These are phyloP conservation scores for Ctena decussata DNA, from an alignment of 2,888 invertebrate genomes.

Conservation along the genomic window DNA sequence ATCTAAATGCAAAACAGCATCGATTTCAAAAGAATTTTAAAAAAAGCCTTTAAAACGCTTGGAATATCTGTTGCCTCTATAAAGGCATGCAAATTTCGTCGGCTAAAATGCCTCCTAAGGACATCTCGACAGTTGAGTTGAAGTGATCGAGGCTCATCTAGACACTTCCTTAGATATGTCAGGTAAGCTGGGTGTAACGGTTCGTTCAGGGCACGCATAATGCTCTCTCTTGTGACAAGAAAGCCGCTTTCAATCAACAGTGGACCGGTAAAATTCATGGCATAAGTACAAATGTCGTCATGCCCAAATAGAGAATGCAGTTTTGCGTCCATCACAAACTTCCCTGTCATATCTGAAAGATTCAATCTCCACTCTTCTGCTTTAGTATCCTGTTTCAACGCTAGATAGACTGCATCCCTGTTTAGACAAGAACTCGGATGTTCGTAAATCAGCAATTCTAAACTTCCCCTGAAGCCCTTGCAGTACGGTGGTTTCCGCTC, in stretches of 20 bases:
- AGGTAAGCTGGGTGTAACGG: neutral
- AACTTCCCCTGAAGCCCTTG: neutral
- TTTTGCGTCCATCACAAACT: neutral
- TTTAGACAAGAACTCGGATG: neutral
- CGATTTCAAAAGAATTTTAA: too few relatives aligned
- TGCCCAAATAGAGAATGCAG: neutral
- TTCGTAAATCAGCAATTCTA: neutral
- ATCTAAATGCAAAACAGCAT: too few relatives aligned
- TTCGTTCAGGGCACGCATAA: neutral
- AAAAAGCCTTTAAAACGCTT: too few relatives aligned
- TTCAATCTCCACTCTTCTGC: neutral
- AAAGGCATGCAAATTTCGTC: neutral
- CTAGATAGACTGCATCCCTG: neutral
- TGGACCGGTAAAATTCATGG: neutral
- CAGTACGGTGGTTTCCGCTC: neutral
- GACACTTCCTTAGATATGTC: neutral
- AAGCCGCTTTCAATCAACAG: neutral
- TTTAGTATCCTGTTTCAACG: neutral
- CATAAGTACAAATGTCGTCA: neutral
- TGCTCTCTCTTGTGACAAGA: neutral
- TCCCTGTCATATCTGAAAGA: neutral
- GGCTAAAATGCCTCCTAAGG: neutral
- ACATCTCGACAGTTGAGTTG: neutral
- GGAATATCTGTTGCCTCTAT: too few relatives aligned
- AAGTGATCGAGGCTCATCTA: neutral